Conservation (phyloP, 2,888 invertebrate genomes). For the Apodemia duryi region DNA sequence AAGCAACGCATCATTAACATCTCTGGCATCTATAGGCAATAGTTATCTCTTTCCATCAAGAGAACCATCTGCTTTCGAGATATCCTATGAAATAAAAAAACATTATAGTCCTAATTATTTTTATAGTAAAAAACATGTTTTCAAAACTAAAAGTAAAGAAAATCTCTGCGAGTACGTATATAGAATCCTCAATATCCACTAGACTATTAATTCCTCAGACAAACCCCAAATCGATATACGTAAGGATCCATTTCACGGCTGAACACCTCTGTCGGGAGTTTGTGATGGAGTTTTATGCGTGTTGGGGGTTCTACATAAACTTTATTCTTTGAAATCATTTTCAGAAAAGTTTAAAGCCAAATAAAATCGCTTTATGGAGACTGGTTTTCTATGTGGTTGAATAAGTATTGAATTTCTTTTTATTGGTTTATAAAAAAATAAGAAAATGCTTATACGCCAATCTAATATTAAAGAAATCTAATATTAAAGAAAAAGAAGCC, state of each 20-base stretch:
- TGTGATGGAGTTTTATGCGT: constrained; percentile 27
- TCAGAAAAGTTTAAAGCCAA: not conserved
- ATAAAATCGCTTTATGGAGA: not conserved
- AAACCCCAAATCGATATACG: constrained; percentile 39
- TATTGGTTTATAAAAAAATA: not conserved
- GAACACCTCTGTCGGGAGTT: constrained; percentile 36
- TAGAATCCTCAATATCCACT: constrained; percentile 6
- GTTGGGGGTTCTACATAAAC: constrained; percentile 14
- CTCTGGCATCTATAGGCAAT: too few species aligned
- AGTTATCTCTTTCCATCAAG: too few species aligned
- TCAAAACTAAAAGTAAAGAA: constrained; percentile 14
- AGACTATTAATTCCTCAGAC: constrained; percentile 41
- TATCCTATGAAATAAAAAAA: too few species aligned
- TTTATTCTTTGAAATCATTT: constrained; percentile 4
- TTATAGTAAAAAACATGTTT: not conserved
- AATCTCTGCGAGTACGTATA: constrained; percentile 15
- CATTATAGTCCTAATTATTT: not conserved
- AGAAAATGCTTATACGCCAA: too few species aligned
- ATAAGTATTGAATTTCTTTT: constrained; percentile 1
- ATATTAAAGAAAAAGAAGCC: too few species aligned
- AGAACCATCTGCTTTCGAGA: too few species aligned
- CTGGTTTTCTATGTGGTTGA: constrained; percentile 4
- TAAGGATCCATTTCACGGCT: constrained; percentile 40
- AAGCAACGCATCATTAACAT: too few species aligned
- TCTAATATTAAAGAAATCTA: too few species aligned